Percentiles rank a stretch among this genome's conserved stretches.
phyloP scores from a whole-genome alignment of 2,888 invertebrate species.

The Macrophya annulata region DNA sequence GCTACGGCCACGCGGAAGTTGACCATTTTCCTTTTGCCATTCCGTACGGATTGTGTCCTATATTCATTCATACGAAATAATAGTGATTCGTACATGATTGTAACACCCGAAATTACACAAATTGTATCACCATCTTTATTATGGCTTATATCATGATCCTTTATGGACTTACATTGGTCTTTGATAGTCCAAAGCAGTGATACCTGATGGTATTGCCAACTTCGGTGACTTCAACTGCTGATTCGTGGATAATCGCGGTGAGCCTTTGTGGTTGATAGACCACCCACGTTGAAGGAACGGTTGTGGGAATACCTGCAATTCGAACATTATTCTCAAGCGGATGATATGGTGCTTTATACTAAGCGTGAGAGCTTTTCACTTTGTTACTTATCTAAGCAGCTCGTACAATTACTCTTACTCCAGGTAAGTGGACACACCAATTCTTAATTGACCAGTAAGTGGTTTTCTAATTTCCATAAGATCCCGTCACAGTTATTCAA shows the following conservation, averaged over 20 bases:
- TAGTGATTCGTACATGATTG: background rate
- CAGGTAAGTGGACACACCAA: no score
- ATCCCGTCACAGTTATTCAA: background rate
- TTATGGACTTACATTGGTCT: background rate
- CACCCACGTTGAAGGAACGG: background rate
- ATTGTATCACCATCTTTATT: background rate
- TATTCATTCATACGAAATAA: constrained; percentile 63
- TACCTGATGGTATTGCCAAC: background rate
- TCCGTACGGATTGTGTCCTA: constrained; percentile 81
- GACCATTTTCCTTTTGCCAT: constrained; percentile 92
- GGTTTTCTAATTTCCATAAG: background rate
- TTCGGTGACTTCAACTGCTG: background rate
- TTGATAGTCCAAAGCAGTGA: background rate
- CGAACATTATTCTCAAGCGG: background rate
- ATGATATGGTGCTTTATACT: background rate
- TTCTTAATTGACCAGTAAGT: background rate
- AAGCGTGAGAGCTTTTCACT: background rate
- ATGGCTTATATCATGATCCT: background rate
- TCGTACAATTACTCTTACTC: no score
- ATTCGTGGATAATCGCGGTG: background rate
- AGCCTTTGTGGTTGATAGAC: background rate
- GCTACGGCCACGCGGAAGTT: constrained; percentile 85
- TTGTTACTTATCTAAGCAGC: background rate
- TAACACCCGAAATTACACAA: background rate
- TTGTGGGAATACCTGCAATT: background rate